phyloP scores from a whole-genome alignment of 1,140 invertebrate species.

The Aricia agestis region DNA sequence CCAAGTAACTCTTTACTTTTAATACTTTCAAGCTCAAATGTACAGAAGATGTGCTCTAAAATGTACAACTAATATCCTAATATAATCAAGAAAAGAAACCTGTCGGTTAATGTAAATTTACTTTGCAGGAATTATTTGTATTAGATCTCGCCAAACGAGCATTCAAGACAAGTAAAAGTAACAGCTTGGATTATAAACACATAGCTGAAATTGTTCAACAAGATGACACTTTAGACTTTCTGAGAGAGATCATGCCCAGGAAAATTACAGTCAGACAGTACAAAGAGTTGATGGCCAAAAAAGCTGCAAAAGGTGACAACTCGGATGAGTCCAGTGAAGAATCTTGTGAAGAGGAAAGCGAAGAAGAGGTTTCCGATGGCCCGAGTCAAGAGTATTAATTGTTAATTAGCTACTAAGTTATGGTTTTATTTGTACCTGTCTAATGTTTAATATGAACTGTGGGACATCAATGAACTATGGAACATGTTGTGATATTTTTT shows the following conservation, averaged over 20 bases:
- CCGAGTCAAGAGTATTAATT: neutral
- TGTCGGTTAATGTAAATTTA: neutral
- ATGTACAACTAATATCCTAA: no score
- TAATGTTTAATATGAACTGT: neutral
- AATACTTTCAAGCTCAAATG: no score
- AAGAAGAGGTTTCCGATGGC: slow-evolving; percentile 49
- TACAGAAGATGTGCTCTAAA: no score
- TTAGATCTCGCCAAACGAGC: slow-evolving; percentile 80
- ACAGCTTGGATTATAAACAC: slow-evolving; percentile 81
- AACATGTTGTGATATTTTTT: neutral
- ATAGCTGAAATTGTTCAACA: slow-evolving; percentile 82
- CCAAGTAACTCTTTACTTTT: no score
- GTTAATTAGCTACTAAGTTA: neutral
- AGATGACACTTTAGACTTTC: slow-evolving; percentile 80
- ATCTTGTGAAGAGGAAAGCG: slow-evolving; percentile 55
- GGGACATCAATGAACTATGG: neutral
- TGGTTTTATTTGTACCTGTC: neutral
- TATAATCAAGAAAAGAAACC: no score
- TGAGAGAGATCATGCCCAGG: slow-evolving; percentile 82
- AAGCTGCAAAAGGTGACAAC: slow-evolving; percentile 55
- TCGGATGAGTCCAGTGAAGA: slow-evolving; percentile 57
- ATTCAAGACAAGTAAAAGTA: slow-evolving; percentile 64
- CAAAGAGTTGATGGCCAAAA: slow-evolving; percentile 81
- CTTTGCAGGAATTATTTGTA: slow-evolving; percentile 78
- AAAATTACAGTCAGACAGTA: slow-evolving; percentile 83